Conservation (phyloP, 2,797 vertebrate genomes). For the Rhinella marina region DNA sequence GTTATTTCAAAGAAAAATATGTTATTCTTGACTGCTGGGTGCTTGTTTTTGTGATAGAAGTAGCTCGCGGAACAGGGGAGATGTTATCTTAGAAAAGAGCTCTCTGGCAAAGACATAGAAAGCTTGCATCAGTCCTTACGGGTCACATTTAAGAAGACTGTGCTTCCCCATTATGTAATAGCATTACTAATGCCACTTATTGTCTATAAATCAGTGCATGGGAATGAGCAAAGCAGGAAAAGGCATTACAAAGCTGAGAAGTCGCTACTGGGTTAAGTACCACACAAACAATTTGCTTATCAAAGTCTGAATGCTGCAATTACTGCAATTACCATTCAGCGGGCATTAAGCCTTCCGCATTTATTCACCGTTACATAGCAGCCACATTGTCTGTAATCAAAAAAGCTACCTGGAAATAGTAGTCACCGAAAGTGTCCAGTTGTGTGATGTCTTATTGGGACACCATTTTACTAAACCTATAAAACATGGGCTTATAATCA, state of each 20-base stretch:
- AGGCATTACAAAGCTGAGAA: background rate
- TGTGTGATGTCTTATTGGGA: background rate
- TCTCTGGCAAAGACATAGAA: constrained; percentile 14
- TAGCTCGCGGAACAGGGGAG: background rate
- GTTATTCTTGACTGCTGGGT: constrained; percentile 30
- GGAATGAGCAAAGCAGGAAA: constrained; percentile 28
- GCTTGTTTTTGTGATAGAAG: constrained; percentile 11
- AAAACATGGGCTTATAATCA: no score
- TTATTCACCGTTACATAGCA: constrained; percentile 1
- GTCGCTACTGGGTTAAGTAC: constrained; percentile 15
- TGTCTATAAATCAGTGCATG: constrained; percentile 7
- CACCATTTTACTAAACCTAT: no score
- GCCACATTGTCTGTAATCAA: background rate
- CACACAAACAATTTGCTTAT: constrained; percentile 24
- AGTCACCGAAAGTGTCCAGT: background rate
- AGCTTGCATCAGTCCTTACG: background rate
- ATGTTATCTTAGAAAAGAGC: constrained; percentile 13
- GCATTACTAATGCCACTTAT: background rate
- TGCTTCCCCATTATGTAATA: constrained; percentile 4
- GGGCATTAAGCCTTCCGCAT: background rate
- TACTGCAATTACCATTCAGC: background rate
- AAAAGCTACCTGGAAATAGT: background rate
- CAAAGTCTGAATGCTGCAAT: constrained; percentile 11
- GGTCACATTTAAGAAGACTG: background rate
- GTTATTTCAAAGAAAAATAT: background rate